Evolutionary conservation across 1,140 invertebrate species (phyloP).

Genomic region (Proctacanthus coquilletti): DNA sequence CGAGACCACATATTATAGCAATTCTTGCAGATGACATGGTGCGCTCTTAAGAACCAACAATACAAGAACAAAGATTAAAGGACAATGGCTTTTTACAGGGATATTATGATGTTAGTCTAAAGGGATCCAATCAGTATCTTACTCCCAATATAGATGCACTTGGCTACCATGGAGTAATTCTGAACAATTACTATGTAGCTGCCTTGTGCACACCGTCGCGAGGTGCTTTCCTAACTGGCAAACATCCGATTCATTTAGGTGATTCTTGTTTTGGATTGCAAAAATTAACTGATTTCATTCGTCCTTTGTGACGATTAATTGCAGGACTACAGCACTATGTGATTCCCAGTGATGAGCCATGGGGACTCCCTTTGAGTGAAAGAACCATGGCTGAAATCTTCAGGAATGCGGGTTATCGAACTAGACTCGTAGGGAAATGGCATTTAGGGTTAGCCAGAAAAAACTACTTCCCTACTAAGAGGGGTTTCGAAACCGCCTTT

Average conservation of each 20-base stretch:
- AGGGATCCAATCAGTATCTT: conserved; percentile 66
- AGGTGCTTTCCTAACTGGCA: conserved; percentile 61
- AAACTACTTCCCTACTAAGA: conserved; percentile 57
- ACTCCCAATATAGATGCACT: conserved; percentile 75
- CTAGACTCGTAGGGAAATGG: conserved; percentile 85
- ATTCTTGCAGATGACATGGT: conserved; percentile 46
- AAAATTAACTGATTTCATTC: neutral
- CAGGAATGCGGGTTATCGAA: conserved; percentile 58
- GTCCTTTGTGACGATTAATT: neutral
- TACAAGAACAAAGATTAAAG: too few species aligned
- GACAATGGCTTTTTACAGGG: conserved; percentile 48
- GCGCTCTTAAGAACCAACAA: too few species aligned
- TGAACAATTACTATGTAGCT: conserved; percentile 59
- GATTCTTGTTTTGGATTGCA: conserved; percentile 6
- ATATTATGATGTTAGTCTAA: conserved; percentile 81
- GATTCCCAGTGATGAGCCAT: conserved; percentile 52
- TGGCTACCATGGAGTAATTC: conserved; percentile 58
- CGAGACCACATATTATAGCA: conserved; percentile 37
- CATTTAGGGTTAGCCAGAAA: conserved; percentile 57
- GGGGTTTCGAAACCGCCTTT: conserved; percentile 75
- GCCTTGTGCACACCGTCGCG: conserved; percentile 66
- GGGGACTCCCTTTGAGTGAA: conserved; percentile 52
- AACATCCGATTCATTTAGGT: conserved; percentile 69
- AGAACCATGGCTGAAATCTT: conserved; percentile 63
- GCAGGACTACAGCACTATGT: conserved; percentile 66